Evolutionary conservation across 2,888 invertebrate genomes (phyloP).

Genomic region (Calephelis perditalis): DNA sequence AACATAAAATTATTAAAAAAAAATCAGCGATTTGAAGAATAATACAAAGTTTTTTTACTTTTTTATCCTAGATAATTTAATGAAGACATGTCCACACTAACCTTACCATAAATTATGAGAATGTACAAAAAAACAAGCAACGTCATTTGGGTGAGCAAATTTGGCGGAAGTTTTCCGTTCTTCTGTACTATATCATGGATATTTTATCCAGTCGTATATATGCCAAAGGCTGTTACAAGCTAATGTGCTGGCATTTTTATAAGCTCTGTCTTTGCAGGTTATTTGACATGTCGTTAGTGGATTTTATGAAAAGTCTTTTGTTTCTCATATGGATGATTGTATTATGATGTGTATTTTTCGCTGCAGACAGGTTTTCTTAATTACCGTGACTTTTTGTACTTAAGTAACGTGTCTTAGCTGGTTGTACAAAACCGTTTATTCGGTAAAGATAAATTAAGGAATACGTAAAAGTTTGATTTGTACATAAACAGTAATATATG

Average conservation of each 20-base stretch:
- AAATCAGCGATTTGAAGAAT: neutral
- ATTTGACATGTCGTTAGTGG: conserved; percentile 11
- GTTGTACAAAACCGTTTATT: no score
- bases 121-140: conserved; percentile 74
- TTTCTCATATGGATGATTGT: no score
- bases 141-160: conserved; percentile 76
- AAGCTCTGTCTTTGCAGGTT: conserved; percentile 3
- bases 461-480: no score
- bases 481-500: no score
- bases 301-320: no score
- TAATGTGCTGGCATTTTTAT: conserved; percentile 31
- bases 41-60: no score
- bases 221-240: conserved; percentile 42
- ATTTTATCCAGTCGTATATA: conserved; percentile 42
- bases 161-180: conserved; percentile 73
- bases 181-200: conserved; percentile 48
- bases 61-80: conserved; percentile 16
- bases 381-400: no score
- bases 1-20: neutral
- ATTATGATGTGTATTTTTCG: no score
- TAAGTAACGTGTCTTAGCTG: no score
- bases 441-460: no score
- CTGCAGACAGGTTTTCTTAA: no score
- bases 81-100: conserved; percentile 43
- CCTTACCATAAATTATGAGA: conserved; percentile 53